Evolutionary conservation across 2,888 invertebrate genomes (phyloP), one percentile per base, ranked within the genome.

Genomic region (Drosophila robusta): DNA sequence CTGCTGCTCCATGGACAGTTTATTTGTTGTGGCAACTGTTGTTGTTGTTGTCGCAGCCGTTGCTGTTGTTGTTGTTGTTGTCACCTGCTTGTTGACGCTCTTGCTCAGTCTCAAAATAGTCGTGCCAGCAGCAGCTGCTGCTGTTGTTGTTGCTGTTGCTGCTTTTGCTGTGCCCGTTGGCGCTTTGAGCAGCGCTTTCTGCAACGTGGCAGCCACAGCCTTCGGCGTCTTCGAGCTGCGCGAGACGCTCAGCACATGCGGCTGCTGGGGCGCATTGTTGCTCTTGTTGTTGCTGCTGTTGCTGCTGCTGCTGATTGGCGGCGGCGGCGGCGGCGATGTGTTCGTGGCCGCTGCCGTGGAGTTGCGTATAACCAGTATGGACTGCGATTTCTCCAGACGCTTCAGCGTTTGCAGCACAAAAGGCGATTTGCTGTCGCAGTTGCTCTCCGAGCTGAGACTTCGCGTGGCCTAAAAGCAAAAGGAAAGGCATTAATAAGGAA

Each of bases 391-490:
- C 83, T 92, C 92, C 62, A 92, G 84, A 29, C 92, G 92, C 75
- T 92, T 92, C 32, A 92, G 87, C 46, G 92, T 92, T 79, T 92
- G 92, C 75, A 92, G 76, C 58, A 92, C 90, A 82, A 92, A 92
- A 1, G 92, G 92, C 4, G 90, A 90, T 58, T 91, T 90, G 66
- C 76, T 85, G 50, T 90, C 90, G 45, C 90, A 82, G 61, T 89
- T 89, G 76, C 91, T 90, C 74, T 91, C 91, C 18, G 90, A 83
- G 69, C 90, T 91, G 49, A 91, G 84, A 51, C 91, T 91, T 41
- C 91, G 90, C 44, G 83, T 78, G 55, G 91, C 87, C 87, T 91
- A 68, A 11, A 83, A 61, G 12, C 1, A 4, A 36, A 36, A 11
- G 3, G 9, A 9, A 12, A 64, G 49, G 6, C 14, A 3, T 16